Evolutionary conservation across 2,797 vertebrate genomes (phyloP).

Genomic region (Australoheros facetus): DNA sequence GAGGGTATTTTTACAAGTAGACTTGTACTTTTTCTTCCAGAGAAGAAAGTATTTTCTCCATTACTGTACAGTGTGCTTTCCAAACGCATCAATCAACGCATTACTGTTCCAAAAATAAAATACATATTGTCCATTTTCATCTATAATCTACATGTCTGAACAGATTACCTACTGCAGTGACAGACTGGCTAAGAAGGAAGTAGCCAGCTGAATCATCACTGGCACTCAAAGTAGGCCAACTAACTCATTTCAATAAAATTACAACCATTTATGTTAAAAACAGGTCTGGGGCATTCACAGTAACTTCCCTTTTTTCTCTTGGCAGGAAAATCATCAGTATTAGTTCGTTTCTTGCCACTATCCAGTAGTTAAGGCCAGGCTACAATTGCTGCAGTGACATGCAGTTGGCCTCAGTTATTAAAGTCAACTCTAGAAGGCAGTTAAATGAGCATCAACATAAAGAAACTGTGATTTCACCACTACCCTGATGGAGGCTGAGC

Average conservation of each 20-base stretch:
- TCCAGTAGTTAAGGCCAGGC: conserved; percentile 41
- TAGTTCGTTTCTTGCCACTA: conserved; percentile 31
- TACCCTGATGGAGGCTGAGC: conserved; percentile 40
- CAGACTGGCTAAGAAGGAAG: conserved; percentile 19
- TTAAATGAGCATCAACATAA: conserved; percentile 64
- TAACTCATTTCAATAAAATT: conserved; percentile 56
- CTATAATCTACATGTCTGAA: not conserved
- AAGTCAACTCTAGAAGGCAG: conserved; percentile 49
- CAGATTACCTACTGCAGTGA: conserved; percentile 23
- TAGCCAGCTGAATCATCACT: conserved; percentile 41
- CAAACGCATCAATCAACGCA: no score
- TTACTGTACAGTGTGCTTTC: not conserved
- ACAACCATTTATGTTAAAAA: conserved; percentile 57
- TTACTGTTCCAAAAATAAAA: not conserved
- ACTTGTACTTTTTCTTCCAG: not conserved
- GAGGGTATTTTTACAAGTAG: not conserved
- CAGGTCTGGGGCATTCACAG: conserved; percentile 32
- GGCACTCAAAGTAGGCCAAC: conserved; percentile 48
- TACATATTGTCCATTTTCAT: not conserved
- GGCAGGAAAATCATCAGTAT: conserved; percentile 59
- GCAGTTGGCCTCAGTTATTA: conserved; percentile 61
- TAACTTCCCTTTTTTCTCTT: conserved; percentile 35
- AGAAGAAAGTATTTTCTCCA: not conserved
- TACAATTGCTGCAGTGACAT: conserved; percentile 44
- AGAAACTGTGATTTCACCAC: conserved; percentile 48